Percentiles rank a stretch among this genome's conserved stretches.
Conservation (phyloP, 2,113 vertebrate genomes). For the Sturnus vulgaris region DNA sequence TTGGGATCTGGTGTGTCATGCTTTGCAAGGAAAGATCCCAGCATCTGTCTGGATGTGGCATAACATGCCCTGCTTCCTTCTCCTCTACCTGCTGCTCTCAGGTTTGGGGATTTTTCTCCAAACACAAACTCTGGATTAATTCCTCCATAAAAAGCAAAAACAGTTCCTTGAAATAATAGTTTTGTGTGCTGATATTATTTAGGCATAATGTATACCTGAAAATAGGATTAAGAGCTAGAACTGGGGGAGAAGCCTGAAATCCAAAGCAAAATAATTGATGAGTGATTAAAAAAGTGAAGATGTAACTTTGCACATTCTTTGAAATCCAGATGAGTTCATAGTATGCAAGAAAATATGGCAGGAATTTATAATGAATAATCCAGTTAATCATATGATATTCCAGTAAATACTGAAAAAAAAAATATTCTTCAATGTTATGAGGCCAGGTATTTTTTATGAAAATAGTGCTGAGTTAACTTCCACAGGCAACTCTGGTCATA, state of each 20-base stretch:
- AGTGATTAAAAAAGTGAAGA: not conserved
- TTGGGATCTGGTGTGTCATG: not conserved
- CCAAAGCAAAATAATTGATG: not conserved
- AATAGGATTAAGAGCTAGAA: not conserved
- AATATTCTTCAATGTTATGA: not conserved
- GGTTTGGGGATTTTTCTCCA: not conserved
- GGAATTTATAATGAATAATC: not conserved
- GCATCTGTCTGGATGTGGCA: not conserved
- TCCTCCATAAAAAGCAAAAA: not conserved
- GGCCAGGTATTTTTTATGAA: not conserved
- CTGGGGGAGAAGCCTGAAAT: not conserved
- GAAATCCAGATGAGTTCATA: not conserved
- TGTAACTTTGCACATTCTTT: not conserved
- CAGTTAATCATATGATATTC: not conserved
- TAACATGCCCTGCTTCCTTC: not conserved
- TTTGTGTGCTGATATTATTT: not conserved
- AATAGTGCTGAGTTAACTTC: not conserved
- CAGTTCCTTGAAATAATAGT: not conserved
- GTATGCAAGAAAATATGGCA: not conserved
- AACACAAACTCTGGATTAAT: not conserved
- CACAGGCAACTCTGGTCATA: not conserved
- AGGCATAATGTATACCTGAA: not conserved
- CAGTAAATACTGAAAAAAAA: not conserved
- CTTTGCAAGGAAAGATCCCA: not conserved
- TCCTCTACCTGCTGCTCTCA: rapidly evolving